Evolutionary conservation across 2,113 vertebrate genomes (phyloP).

Genomic region (Elephas maximus): DNA sequence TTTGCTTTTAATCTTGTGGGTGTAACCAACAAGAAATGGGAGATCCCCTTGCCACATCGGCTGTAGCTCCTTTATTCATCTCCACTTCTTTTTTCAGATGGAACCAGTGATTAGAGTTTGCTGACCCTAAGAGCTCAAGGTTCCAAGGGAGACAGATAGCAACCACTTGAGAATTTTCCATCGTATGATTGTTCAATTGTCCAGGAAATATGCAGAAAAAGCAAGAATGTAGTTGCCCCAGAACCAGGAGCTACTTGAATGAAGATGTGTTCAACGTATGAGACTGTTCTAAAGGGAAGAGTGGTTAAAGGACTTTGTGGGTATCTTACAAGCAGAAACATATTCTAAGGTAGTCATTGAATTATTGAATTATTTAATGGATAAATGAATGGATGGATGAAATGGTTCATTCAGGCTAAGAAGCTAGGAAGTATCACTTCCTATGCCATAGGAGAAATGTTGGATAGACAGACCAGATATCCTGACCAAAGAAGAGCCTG

Average conservation of each 20-base stretch:
- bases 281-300: background rate
- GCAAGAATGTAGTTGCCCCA: background rate
- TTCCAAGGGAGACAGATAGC: background rate
- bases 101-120: background rate
- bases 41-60: background rate
- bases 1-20: constrained; percentile 24
- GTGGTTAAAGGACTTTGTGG: background rate
- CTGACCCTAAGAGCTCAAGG: background rate
- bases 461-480: background rate
- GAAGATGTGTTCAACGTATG: background rate
- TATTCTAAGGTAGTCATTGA: background rate
- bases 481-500: background rate
- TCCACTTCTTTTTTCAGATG: background rate
- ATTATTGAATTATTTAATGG: background rate
- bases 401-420: background rate
- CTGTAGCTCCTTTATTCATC: background rate
- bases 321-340: background rate
- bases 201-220: constrained; percentile 29
- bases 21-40: background rate
- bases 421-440: background rate
- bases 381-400: background rate
- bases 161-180: constrained; percentile 2
- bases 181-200: background rate
- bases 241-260: constrained; percentile 1
- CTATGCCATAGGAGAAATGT: background rate